phyloP scores from a whole-genome alignment of 2,113 vertebrate species.

The Ailurus styani region DNA sequence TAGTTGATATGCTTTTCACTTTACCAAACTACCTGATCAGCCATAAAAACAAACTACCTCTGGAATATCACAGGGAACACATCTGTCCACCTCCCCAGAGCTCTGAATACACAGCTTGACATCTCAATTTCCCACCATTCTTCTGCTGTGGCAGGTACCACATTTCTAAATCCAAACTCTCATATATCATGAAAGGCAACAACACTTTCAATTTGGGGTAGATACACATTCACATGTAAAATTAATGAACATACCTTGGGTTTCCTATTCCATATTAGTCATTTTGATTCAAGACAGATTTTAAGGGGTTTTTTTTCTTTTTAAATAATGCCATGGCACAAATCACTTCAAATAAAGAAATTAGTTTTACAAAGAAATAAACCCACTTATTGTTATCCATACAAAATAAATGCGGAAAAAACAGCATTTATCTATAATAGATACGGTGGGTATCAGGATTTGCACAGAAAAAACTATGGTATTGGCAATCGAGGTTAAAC shows the following conservation, averaged over 20 bases:
- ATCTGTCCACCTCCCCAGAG: neutral
- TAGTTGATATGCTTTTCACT: neutral
- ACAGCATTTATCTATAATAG: neutral
- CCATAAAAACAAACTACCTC: neutral
- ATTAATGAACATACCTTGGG: neutral
- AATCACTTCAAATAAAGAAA: constrained; percentile 30
- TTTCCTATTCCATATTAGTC: neutral
- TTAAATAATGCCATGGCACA: neutral
- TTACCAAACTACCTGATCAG: neutral
- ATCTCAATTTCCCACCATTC: neutral
- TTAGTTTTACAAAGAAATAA: constrained; percentile 6
- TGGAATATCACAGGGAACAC: neutral
- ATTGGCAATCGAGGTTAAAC: neutral
- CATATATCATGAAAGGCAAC: neutral
- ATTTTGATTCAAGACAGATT: neutral
- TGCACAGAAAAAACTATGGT: neutral
- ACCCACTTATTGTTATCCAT: neutral
- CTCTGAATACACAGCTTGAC: neutral
- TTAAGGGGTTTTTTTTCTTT: neutral
- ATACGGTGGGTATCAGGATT: neutral
- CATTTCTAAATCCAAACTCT: constrained; percentile 24
- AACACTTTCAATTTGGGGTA: neutral
- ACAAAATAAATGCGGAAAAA: neutral
- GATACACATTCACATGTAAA: neutral
- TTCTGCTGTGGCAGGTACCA: neutral